phyloP scores from a whole-genome alignment of 2,113 vertebrate genomes.

The Charina bottae region DNA sequence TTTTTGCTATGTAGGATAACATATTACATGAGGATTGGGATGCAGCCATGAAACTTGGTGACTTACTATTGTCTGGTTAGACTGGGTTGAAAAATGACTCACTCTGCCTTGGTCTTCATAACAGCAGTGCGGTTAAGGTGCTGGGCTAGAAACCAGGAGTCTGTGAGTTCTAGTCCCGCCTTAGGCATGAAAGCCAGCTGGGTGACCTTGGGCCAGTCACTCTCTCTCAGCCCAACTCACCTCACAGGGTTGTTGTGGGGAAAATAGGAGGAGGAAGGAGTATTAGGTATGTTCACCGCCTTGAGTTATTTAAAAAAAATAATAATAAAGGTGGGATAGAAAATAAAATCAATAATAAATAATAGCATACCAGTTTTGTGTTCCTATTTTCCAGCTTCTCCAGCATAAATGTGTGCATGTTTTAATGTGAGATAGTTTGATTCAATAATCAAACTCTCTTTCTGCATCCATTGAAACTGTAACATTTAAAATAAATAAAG shows the following conservation, averaged over 20 bases:
- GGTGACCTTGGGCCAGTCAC: no score
- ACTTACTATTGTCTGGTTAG: background rate
- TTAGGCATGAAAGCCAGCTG: no score
- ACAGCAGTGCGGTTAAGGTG: no score
- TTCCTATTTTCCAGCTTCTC: background rate
- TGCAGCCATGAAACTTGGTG: background rate
- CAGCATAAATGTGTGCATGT: background rate
- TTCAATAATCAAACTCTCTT: background rate
- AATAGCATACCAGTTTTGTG: background rate
- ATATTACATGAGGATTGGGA: background rate
- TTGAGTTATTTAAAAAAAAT: no score
- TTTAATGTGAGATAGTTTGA: background rate
- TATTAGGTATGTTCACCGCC: no score
- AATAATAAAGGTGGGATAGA: no score
- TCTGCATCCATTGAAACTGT: background rate
- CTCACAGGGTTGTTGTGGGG: no score
- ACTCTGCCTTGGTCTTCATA: background rate
- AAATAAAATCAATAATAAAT: background rate
- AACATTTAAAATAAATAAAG: background rate
- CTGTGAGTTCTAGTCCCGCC: no score
- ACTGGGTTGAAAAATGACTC: background rate
- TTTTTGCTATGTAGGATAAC: background rate
- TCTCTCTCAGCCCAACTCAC: no score
- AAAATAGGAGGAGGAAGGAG: no score
- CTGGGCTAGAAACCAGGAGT: no score